These are phyloP conservation scores for Misgurnus mizolepis DNA, from an alignment of 2,113 vertebrate species.

Conservation along the genomic window DNA sequence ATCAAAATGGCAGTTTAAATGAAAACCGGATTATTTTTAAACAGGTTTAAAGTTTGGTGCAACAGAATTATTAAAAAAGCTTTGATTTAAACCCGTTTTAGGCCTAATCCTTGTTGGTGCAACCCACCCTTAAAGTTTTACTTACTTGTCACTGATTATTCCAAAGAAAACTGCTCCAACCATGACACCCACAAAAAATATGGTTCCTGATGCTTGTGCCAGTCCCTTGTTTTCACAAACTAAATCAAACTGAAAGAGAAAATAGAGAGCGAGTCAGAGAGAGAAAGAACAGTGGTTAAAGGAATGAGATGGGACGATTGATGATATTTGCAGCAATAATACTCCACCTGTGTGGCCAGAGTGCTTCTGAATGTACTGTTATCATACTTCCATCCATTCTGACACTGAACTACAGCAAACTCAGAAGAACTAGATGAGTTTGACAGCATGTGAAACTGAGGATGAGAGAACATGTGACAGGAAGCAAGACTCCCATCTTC, in stretches of 20 bases:
- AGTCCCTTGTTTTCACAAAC: constrained; percentile 84
- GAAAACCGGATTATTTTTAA: too few relatives aligned
- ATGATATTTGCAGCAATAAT: not conserved
- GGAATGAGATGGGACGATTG: not conserved
- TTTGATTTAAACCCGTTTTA: too few relatives aligned
- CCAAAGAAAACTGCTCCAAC: constrained; percentile 81
- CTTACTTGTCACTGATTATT: constrained; percentile 84
- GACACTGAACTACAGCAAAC: constrained; percentile 69
- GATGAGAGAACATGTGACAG: constrained; percentile 80
- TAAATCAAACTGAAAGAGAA: constrained; percentile 83
- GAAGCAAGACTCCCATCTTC: constrained; percentile 75
- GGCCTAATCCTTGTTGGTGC: too few relatives aligned
- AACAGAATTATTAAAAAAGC: too few relatives aligned
- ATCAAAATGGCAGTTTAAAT: too few relatives aligned
- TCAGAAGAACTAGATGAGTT: constrained; percentile 68
- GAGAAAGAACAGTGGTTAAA: not conserved
- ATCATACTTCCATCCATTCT: constrained; percentile 86
- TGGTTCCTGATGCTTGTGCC: constrained; percentile 79
- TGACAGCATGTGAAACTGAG: constrained; percentile 72
- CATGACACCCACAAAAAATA: constrained; percentile 86
- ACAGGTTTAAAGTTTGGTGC: too few relatives aligned
- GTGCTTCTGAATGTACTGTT: constrained; percentile 83
- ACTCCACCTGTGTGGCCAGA: constrained; percentile 82
- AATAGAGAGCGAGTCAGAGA: not conserved
- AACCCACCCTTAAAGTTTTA: not conserved